A percentile compares a stretch with the other conserved stretches of the same genome.
Evolutionary conservation across 1,140 invertebrate species (phyloP).

Genomic region (Homalodisca vitripennis): DNA sequence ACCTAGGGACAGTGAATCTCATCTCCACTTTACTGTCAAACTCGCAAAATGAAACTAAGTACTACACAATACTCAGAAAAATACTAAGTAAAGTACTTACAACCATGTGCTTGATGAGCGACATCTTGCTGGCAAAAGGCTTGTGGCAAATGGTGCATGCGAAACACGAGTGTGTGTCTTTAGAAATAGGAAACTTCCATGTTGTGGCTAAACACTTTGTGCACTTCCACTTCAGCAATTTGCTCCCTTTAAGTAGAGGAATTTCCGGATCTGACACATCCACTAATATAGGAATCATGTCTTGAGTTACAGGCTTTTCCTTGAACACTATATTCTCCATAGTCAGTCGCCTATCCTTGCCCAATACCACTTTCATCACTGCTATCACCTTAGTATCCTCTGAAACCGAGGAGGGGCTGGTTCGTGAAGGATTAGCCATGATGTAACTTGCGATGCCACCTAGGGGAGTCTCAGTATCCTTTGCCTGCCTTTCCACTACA

Average conservation of each 20-base stretch:
- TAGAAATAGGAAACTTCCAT: constrained; percentile 2
- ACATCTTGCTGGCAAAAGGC: neutral
- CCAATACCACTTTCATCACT: constrained; percentile 8
- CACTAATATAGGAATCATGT: constrained; percentile 13
- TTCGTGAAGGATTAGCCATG: neutral
- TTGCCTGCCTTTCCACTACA: neutral
- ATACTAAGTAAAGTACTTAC: too few relatives aligned
- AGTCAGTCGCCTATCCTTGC: constrained; percentile 1
- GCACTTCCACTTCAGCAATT: constrained; percentile 16
- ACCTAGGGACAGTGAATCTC: too few relatives aligned
- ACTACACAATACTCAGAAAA: too few relatives aligned
- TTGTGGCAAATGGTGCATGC: constrained; percentile 5
- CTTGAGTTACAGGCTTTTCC: neutral
- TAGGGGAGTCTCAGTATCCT: neutral
- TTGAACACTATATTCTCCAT: constrained; percentile 19
- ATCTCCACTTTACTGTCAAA: too few relatives aligned
- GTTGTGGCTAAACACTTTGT: neutral
- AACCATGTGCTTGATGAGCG: neutral
- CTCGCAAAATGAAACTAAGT: too few relatives aligned
- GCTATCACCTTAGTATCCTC: neutral
- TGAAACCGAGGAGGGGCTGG: neutral
- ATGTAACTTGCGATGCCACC: constrained; percentile 8
- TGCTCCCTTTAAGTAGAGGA: constrained; percentile 2
- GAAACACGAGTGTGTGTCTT: neutral
- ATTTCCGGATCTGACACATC: constrained; percentile 6